phyloP scores from a whole-genome alignment of 2,113 vertebrate species.

The Leptocoma aspasia region DNA sequence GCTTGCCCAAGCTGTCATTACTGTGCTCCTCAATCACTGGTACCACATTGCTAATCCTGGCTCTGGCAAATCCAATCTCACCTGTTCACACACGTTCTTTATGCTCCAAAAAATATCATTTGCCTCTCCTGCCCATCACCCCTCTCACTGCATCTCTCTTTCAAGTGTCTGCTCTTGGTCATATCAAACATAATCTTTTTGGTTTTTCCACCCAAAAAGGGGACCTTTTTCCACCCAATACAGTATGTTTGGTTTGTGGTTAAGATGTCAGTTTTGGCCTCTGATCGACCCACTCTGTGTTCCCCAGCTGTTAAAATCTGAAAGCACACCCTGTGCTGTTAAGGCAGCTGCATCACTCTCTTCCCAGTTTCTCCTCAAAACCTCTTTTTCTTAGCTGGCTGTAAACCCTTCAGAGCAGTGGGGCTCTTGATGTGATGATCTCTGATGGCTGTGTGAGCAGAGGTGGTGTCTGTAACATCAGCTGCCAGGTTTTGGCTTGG shows the following conservation, averaged over 20 bases:
- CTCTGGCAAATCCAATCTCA: background rate
- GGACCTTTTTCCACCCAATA: background rate
- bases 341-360: background rate
- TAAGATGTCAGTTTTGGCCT: background rate
- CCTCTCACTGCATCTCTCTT: background rate
- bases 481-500: background rate
- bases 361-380: background rate
- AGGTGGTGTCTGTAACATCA: background rate
- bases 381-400: background rate
- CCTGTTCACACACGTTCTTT: fast-evolving
- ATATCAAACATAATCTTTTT: too few species aligned
- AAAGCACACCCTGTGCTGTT: background rate
- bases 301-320: background rate
- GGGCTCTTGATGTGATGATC: background rate
- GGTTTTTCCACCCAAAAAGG: background rate
- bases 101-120: background rate
- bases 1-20: background rate
- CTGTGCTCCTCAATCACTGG: background rate
- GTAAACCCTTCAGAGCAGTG: background rate
- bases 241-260: background rate
- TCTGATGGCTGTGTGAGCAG: background rate
- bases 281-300: background rate
- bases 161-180: background rate
- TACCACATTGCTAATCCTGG: background rate
- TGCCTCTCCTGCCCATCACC: fast-evolving